Conservation (phyloP, 2,888 invertebrate genomes). For the Disparrhopalites patrizii region DNA sequence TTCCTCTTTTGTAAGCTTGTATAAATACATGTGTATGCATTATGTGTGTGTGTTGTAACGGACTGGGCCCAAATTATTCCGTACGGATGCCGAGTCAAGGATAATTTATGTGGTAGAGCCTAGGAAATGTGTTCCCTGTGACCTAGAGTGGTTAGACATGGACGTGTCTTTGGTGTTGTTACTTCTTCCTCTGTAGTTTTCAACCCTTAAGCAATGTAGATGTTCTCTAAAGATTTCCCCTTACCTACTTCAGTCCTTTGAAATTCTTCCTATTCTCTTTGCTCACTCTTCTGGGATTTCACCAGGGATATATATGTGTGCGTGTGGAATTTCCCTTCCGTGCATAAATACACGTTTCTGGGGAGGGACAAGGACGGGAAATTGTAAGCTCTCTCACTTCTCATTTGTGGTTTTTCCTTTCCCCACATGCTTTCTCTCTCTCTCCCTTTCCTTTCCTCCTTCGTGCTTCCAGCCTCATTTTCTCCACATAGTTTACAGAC, state of each 20-base stretch:
- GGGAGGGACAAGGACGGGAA: not conserved
- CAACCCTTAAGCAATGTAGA: not conserved
- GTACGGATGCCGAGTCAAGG: no score
- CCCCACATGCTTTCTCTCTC: not conserved
- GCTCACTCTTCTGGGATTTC: no score
- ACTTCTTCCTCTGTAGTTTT: not conserved
- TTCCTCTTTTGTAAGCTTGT: not conserved
- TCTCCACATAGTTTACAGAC: not conserved
- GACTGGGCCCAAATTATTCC: not conserved
- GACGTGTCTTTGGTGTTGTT: not conserved
- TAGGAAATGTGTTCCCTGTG: no score
- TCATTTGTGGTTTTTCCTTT: not conserved
- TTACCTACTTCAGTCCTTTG: no score
- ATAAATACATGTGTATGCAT: not conserved
- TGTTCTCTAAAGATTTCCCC: no score
- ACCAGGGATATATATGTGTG: no score
- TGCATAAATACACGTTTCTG: not conserved
- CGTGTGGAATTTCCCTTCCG: not conserved
- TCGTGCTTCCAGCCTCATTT: not conserved
- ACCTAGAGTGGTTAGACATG: not conserved
- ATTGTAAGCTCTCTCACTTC: not conserved
- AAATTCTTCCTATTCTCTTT: no score
- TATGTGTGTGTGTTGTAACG: not conserved
- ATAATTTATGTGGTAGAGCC: no score
- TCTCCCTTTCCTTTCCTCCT: not conserved